Evolutionary conservation across 2,888 invertebrate genomes (phyloP), one percentile per base, ranked within the genome.

Genomic region (Venusia cambrica): DNA sequence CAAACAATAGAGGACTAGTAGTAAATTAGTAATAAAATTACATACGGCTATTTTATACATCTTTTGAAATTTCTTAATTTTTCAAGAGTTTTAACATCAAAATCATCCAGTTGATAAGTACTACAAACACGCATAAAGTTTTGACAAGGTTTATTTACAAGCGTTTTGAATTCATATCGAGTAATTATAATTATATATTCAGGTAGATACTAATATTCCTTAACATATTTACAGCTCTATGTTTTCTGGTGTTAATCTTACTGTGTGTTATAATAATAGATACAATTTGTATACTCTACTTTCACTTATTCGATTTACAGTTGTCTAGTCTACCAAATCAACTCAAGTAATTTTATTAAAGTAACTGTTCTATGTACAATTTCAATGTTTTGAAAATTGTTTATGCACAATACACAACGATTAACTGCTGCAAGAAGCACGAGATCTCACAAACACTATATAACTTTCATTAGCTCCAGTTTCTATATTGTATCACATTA

Each of bases 251-350:
- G 87, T 87, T 85, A 75, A 78, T 67, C 87, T 87, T 87, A 87
- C 87, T 84, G 84, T 83, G 84, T 81, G 79, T 73, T 76, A 74
- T 71, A n/a, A 81, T 87, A 84, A 85, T 87, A 84, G 85, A 87
- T 85, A 85, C 76, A 81, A 74, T 77, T 75, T 75, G 73, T 77
- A 72, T 68, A 62, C 63, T 70, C 73, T 73, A 31, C 71, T n/a
- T 72, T 67, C 69, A 36, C 27, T 50, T 45, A 29, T 67, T 73
- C 60, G 76, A 78, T 83, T 74, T 85, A 84, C 84, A 87, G 70
- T 78, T 64, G 48, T 69, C 81, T 84, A 83, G 63, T 62, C 81
- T 83, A 85, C 76, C 56, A 65, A 75, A 74, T 74, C 67, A 67
- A 68, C 66, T 62, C 58, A 57, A 51, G 57, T 70, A 64, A 66